Percentiles rank a stretch among this genome's conserved stretches.
Evolutionary conservation across 1,140 invertebrate species (phyloP).

Genomic region (Eulimnadia texana): DNA sequence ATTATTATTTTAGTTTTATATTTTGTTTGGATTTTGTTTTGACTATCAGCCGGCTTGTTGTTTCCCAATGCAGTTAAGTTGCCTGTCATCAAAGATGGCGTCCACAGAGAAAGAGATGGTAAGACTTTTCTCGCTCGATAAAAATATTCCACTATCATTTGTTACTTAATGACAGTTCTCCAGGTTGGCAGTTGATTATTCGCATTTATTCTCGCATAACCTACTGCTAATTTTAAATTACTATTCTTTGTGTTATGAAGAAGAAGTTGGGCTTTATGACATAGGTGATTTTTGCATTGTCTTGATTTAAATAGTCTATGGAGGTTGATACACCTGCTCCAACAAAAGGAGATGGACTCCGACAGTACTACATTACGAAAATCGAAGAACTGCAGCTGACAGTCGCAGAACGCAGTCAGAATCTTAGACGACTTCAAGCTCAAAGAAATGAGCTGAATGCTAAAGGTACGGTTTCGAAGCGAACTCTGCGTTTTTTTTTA

Average conservation of each 20-base stretch:
- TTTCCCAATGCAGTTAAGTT: neutral
- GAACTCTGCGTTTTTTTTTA: neutral
- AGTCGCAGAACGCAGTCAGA: slow-evolving; percentile 95
- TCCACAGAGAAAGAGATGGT: neutral
- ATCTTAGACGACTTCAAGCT: slow-evolving; percentile 89
- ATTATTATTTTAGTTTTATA: too few relatives aligned
- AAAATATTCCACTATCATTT: too few relatives aligned
- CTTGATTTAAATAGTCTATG: too few relatives aligned
- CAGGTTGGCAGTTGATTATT: too few relatives aligned
- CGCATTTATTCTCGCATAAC: too few relatives aligned
- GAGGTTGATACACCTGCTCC: slow-evolving; percentile 54
- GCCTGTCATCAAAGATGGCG: neutral
- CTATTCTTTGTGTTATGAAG: too few relatives aligned
- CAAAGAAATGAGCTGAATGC: slow-evolving; percentile 99
- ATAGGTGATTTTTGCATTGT: too few relatives aligned
- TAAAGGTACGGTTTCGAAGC: slow-evolving; percentile 52
- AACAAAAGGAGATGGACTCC: slow-evolving; percentile 68
- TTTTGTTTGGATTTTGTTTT: neutral
- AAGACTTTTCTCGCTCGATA: too few relatives aligned
- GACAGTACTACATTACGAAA: slow-evolving; percentile 90
- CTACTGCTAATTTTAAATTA: too few relatives aligned
- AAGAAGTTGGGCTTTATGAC: too few relatives aligned
- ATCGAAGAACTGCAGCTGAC: slow-evolving; percentile 91
- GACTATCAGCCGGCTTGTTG: neutral
- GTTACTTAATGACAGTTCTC: neutral